Conservation (phyloP, 2,888 invertebrate species). For the Lissonota sp. region DNA sequence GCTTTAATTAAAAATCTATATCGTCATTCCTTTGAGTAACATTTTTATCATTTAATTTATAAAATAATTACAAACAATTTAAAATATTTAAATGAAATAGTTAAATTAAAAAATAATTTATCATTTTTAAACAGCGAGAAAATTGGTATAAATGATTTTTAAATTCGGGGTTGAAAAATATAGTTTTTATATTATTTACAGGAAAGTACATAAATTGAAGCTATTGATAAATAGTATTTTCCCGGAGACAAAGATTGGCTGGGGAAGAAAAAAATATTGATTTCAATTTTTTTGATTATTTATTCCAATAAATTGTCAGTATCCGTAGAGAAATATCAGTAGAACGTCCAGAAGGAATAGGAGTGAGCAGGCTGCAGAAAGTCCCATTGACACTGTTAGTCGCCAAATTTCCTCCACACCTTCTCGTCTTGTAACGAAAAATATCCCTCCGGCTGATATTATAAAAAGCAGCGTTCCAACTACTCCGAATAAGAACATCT, state of each 20-base stretch:
- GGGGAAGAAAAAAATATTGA: background rate
- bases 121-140: background rate
- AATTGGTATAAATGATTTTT: too few relatives aligned
- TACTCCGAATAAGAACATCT: conserved; percentile 76
- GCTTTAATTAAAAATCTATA: too few relatives aligned
- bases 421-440: conserved; percentile 63
- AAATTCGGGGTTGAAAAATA: background rate
- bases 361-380: conserved; percentile 67
- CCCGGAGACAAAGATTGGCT: background rate
- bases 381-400: conserved; percentile 63
- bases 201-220: conserved; percentile 4
- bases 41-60: too few relatives aligned
- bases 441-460: conserved; percentile 68
- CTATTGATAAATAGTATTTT: background rate
- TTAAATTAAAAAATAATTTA: too few relatives aligned
- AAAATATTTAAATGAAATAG: too few relatives aligned
- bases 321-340: conserved; percentile 74
- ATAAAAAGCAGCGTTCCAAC: conserved; percentile 71
- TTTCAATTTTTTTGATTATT: conserved; percentile 6
- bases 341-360: conserved; percentile 72
- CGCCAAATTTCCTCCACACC: conserved; percentile 65
- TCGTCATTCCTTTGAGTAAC: too few relatives aligned
- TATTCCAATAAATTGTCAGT: conserved; percentile 50
- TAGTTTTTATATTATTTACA: conserved; percentile 51
- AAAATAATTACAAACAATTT: too few relatives aligned